Conservation (phyloP, 2,113 vertebrate genomes). For the Malaclemys terrapin region DNA sequence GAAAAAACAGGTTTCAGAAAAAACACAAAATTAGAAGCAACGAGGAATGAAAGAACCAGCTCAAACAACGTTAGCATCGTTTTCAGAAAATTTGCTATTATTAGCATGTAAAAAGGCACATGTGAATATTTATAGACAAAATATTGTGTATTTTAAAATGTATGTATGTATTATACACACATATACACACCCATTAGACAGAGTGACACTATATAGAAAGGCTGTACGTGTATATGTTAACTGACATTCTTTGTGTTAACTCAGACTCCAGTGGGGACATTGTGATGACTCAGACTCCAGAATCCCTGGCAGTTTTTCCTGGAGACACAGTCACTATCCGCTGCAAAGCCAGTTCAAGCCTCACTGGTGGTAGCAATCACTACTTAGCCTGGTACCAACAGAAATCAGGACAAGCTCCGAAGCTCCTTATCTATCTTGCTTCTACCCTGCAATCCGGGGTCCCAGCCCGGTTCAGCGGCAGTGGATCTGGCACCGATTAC, state of each 20-base stretch:
- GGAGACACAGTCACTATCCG: not conserved
- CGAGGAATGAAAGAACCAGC: accelerated
- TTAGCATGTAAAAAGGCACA: not conserved
- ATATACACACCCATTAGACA: not conserved
- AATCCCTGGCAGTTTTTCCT: not conserved
- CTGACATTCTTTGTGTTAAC: not conserved
- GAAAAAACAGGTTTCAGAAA: not conserved
- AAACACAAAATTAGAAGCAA: not conserved
- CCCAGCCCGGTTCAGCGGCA: not conserved
- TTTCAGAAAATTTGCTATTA: not conserved
- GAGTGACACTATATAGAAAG: slow-evolving; percentile 40
- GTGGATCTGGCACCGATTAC: not conserved
- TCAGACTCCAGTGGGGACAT: not conserved
- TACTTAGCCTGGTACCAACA: not conserved
- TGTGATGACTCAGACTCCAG: not conserved
- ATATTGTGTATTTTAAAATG: too few species aligned
- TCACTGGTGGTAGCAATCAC: not conserved
- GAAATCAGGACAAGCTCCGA: too few species aligned
- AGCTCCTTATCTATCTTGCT: not conserved
- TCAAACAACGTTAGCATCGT: not conserved
- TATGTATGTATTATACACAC: too few species aligned
- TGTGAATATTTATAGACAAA: not conserved
- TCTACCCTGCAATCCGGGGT: not conserved
- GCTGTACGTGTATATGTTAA: slow-evolving; percentile 54
- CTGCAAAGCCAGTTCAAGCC: not conserved